A percentile compares a stretch with the other conserved stretches of the same genome.
These are phyloP conservation scores for Rhynchonycteris naso DNA, from an alignment of 2,797 vertebrate species.

Conservation along the genomic window DNA sequence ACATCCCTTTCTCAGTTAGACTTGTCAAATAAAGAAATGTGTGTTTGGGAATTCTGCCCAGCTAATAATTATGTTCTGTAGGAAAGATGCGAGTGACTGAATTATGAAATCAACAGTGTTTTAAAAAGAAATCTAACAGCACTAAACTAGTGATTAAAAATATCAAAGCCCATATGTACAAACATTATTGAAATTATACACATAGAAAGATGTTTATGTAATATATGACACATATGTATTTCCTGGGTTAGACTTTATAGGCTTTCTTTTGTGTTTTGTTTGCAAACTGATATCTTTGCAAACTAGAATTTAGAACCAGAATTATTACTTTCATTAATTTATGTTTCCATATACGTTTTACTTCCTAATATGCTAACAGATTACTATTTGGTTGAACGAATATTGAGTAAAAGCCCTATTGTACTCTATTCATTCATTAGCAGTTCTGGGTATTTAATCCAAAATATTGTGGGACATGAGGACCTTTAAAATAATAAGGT, in stretches of 20 bases:
- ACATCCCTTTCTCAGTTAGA: slow-evolving; percentile 67
- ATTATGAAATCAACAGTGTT: slow-evolving; percentile 22
- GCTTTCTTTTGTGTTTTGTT: background rate
- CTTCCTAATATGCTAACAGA: background rate
- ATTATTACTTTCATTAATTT: background rate
- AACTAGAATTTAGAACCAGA: background rate
- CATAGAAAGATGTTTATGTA: slow-evolving; percentile 42
- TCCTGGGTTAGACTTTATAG: background rate
- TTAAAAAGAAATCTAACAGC: slow-evolving; percentile 32
- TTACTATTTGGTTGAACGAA: background rate
- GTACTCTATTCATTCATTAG: background rate
- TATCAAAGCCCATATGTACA: background rate
- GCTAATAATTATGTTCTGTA: slow-evolving; percentile 50
- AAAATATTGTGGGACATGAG: slow-evolving; percentile 21
- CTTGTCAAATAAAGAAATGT: slow-evolving; percentile 66
- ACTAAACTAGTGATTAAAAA: slow-evolving; percentile 45
- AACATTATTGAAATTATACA: slow-evolving; percentile 1
- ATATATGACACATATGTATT: background rate
- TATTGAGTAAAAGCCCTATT: background rate
- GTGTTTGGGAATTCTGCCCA: slow-evolving; percentile 50
- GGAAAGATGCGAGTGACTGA: slow-evolving; percentile 29
- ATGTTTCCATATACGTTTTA: background rate
- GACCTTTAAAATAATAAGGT: background rate
- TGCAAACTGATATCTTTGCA: background rate
- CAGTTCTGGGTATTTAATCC: background rate